These are phyloP conservation scores for Vombatus ursinus DNA, from an alignment of 2,113 vertebrate species.

Conservation along the genomic window DNA sequence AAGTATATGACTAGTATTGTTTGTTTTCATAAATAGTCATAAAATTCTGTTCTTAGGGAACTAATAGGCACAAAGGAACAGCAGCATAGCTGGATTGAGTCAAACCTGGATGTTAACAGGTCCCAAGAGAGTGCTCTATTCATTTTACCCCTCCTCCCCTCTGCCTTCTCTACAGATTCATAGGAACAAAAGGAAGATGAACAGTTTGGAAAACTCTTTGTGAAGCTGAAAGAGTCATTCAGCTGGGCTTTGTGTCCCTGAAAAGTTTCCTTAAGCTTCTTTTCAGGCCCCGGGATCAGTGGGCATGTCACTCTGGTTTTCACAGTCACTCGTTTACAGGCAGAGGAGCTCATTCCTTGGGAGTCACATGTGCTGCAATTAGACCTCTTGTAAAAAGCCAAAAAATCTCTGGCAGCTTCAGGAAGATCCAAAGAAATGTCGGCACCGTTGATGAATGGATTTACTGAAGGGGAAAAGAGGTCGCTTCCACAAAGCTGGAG, in stretches of 20 bases:
- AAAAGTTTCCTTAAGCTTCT: conserved; percentile 66
- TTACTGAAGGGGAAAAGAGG: conserved; percentile 76
- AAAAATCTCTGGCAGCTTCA: conserved; percentile 80
- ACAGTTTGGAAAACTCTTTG: conserved; percentile 63
- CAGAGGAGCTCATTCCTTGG: conserved; percentile 73
- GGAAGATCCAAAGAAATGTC: conserved; percentile 80
- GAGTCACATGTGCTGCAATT: conserved; percentile 69
- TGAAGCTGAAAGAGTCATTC: conserved; percentile 71
- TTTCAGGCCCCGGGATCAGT: conserved; percentile 60
- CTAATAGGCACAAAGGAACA: too few species aligned
- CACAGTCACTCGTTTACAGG: conserved; percentile 79
- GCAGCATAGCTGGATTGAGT: background rate
- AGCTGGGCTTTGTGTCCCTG: conserved; percentile 69
- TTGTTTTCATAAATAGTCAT: conserved; percentile 82
- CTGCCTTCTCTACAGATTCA: background rate
- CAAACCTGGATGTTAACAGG: conserved; percentile 15
- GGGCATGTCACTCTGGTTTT: conserved; percentile 73
- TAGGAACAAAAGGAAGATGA: conserved; percentile 58
- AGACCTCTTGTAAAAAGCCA: conserved; percentile 80
- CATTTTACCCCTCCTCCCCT: background rate
- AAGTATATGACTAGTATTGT: conserved; percentile 82
- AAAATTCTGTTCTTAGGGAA: conserved; percentile 78
- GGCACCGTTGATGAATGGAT: conserved; percentile 78
- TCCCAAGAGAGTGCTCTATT: background rate
- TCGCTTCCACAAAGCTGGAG: conserved; percentile 61